Evolutionary conservation across 2,888 invertebrate genomes (phyloP).

Genomic region (Tetramorium bicarinatum): DNA sequence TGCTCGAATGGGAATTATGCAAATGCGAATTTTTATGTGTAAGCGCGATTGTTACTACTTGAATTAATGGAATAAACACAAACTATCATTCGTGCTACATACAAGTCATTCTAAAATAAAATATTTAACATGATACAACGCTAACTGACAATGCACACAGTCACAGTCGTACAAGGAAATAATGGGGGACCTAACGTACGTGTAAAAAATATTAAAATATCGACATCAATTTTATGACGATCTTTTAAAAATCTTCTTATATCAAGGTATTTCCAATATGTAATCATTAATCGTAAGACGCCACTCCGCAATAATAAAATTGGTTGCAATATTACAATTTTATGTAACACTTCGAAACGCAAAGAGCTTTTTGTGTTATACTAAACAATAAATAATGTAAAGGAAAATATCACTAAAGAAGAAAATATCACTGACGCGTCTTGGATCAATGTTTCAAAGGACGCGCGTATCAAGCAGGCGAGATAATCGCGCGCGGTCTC

Average conservation of each 20-base stretch:
- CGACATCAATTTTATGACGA: not conserved
- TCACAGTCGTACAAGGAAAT: not conserved
- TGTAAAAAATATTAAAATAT: not conserved
- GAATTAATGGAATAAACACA: not conserved
- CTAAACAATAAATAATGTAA: not conserved
- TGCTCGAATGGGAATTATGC: not conserved
- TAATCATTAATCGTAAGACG: not conserved
- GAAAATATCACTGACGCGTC: too few species aligned
- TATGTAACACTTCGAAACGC: not conserved
- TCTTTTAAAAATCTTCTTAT: not conserved
- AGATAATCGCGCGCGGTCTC: constrained; percentile 15
- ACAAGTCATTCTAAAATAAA: not conserved
- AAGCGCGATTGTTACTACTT: not conserved
- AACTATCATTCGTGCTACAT: not conserved
- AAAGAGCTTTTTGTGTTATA: not conserved
- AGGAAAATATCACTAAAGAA: not conserved
- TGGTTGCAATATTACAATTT: not conserved
- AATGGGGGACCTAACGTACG: not conserved
- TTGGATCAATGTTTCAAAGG: not conserved
- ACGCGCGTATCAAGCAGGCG: not conserved
- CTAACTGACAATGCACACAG: not conserved
- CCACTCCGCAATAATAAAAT: not conserved
- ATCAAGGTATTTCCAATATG: not conserved
- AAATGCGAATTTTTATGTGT: not conserved
- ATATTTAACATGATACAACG: not conserved